Base-by-base conservation (phyloP, 2,888 invertebrate genomes). In the Artemia sinica region DNA sequence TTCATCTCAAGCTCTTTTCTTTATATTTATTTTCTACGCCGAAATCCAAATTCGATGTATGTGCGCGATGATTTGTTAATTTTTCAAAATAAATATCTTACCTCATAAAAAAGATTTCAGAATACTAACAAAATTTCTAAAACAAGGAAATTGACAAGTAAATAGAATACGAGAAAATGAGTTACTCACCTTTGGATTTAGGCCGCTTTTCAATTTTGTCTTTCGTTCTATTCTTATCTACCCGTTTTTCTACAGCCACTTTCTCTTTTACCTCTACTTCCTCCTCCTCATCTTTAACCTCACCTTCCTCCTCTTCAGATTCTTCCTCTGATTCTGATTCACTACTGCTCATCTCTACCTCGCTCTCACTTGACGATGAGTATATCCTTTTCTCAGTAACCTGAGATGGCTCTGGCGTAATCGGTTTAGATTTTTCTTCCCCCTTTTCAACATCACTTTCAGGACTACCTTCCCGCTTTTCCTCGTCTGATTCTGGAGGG, bases 241-340 rank as follows among this genome's bases (percentile, higher is more conserved):
- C 70, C 12, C 14, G 49, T 12, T 12, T 66, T 69, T 73, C 73
- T 69, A 14, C 8, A 49, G 51, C 70, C 12, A 28, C 51, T 12
- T 12, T 66, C 69, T 73, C 73, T 69, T 71, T 72, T 18, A 72
- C 72, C 66, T 73, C 73, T 63, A 71, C 71, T 48, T 73, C 74
- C 66, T 71, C 72, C 68, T 70, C 72, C 28, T 72, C 72, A 69
- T 73, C 74, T 41, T 71, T 73, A 48, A 70, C 72, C 41, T 69
- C 71, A 65, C 73, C 73, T 68, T 72, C 71, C 67, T 72, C 71
- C 51, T 72, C 73, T 58, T 71, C 72, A 50, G 74, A 72, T 67
- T 74, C 73, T 58, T 72, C 73, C 63, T 67, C 70, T 18, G 68
- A 66, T 9, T 66, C 71, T 10, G 69, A 70, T 68, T 71, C 73